Evolutionary conservation across 2,113 vertebrate genomes (phyloP).

Genomic region (Pygoscelis adeliae): DNA sequence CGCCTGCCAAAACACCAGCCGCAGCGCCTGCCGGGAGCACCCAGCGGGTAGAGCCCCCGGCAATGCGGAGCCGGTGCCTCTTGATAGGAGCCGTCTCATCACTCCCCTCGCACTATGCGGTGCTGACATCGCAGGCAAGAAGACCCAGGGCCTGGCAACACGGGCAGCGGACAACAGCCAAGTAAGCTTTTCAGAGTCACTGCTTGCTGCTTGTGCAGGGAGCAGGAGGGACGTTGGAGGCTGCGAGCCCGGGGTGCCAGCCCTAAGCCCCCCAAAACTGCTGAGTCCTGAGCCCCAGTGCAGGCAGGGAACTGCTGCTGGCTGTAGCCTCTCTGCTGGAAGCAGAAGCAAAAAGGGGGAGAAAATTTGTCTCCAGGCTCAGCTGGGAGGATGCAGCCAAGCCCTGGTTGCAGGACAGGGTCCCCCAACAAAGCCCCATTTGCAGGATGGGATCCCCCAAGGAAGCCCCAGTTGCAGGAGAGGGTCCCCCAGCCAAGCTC

Average conservation of each 20-base stretch:
- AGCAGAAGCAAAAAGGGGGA: conserved; percentile 17
- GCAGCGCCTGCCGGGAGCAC: fast-evolving
- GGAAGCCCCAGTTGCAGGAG: not conserved
- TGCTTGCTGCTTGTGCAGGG: not conserved
- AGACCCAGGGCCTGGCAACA: not conserved
- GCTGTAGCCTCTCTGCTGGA: conserved; percentile 12
- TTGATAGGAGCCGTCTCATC: not conserved
- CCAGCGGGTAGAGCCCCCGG: not conserved
- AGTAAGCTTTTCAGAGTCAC: not conserved
- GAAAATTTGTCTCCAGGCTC: not conserved
- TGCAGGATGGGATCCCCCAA: not conserved
- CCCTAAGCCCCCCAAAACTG: not conserved
- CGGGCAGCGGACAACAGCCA: not conserved
- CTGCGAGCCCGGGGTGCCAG: not conserved
- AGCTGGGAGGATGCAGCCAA: not conserved
- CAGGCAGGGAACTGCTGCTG: not conserved
- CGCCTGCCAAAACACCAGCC: not conserved
- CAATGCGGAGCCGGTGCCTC: not conserved
- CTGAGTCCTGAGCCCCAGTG: not conserved
- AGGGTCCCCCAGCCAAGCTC: not conserved
- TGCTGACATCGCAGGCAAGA: not conserved
- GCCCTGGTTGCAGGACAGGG: not conserved
- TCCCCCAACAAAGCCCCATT: not conserved
- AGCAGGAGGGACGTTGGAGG: fast-evolving
- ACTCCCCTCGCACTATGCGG: not conserved